Percentiles rank a stretch among this genome's conserved stretches.
Conservation (phyloP, 2,113 vertebrate species). For the Cyprichromis sp. region DNA sequence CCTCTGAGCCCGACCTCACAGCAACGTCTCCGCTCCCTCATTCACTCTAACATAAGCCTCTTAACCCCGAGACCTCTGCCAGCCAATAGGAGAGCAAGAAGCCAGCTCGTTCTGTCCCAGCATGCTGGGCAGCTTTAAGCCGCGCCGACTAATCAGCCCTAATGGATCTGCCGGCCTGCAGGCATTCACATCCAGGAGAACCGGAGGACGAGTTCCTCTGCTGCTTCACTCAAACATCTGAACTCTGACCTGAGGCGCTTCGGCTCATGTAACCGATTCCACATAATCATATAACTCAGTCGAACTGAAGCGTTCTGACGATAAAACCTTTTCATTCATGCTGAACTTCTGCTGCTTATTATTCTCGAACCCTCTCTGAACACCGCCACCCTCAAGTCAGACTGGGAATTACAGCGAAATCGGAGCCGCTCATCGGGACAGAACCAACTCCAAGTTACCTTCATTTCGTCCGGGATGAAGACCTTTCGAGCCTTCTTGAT, state of each 20-base stretch:
- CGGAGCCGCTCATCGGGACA: background rate
- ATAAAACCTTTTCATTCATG: background rate
- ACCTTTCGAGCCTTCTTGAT: slow-evolving; percentile 98
- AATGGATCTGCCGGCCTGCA: background rate
- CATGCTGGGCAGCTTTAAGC: background rate
- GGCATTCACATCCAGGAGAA: background rate
- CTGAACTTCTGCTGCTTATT: background rate
- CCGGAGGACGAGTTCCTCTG: background rate
- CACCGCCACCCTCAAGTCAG: background rate
- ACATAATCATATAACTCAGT: background rate
- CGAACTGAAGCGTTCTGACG: background rate
- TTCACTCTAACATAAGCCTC: background rate
- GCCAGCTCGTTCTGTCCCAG: background rate
- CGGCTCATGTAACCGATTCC: background rate
- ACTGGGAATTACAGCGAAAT: background rate
- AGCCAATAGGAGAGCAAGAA: background rate
- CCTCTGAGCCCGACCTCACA: background rate
- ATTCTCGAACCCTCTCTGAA: background rate
- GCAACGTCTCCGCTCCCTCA: background rate
- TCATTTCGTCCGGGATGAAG: slow-evolving; percentile 94
- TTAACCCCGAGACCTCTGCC: background rate
- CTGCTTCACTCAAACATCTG: background rate
- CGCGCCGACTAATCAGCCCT: background rate
- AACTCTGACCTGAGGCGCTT: background rate
- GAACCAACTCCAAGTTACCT: slow-evolving; percentile 74